Base-by-base conservation (phyloP, 2,113 vertebrate genomes). In the Azemiops feae region DNA sequence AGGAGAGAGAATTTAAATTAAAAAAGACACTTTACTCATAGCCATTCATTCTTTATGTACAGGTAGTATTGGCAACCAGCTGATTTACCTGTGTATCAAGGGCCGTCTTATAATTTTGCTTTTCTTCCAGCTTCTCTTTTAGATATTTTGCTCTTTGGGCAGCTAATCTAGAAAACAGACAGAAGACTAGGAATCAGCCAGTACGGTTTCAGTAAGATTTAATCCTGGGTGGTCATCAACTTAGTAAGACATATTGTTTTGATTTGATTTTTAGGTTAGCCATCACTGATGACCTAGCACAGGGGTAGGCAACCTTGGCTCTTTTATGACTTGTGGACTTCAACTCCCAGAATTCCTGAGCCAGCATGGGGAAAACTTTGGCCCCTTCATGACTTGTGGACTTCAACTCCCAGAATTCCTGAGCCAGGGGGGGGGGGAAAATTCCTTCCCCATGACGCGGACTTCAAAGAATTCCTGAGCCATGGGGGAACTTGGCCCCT, bases 51-150 rank as follows among this genome's bases (percentile, higher is more conserved):
- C 39, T 50, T 54, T 53, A 1, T 18, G 11, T 47, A 47, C 4
- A 23, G 20, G 22, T 25, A 27, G 30, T 50, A 6, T 50, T 18
- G 16, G 57, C 50, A 69, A 39, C 11, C 39, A 22, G 23, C 45
- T 7, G 34, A 43, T 85, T 93, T 97, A 98, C 98, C 98, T 98
- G 98, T 1, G 93, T 93, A 92, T 98, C 98, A 96, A 98, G 95
- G 74, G 98, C 98, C 89, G 60, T 97, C 94, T 97, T 98, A 92
- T 98, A 98, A 92, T 89, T 93, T 8, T 95, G 91, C 0, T 91
- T 94, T 92, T 96, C 97, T 95, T 98, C 96, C 39, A 95, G 95
- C 95, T 97, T 98, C 69, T 97, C 94, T 89, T 96, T 97, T 87
- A 98, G 90, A 88, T 97, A 97, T 90, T 97, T 97, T 43, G 97